Base-by-base conservation (phyloP, 2,888 invertebrate genomes). In the Linnaemya tessellans region DNA sequence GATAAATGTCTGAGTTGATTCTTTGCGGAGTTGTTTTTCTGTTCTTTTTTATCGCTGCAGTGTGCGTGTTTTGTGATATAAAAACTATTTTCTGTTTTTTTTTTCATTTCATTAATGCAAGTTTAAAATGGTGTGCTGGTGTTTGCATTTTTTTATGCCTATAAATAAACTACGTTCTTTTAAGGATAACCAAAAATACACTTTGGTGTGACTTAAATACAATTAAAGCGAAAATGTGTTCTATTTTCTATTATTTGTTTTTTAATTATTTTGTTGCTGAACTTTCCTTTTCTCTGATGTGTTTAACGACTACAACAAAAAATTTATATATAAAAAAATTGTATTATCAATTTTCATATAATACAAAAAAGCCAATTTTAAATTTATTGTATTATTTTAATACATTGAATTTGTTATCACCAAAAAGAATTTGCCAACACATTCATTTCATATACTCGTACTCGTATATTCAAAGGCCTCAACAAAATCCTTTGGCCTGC, bases 1-100 rank as follows among this genome's bases (percentile, higher is more conserved):
- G 60, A 62, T 74, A n/a, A 62, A 49, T 78, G 30, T 60, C 25
- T 43, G 67, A 67, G 77, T 75, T 20, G 43, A 54, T 56, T 18
- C 13, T 67, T 58, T 56, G 18, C 8, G 54, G 9, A 15, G 3
- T n/a, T 49, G 25, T 22, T 30, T 30, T 30, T 30, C 38, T n/a
- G 35, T 41, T 22, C 49, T 20, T n/a, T 25, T 25, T n/a, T 25
- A 22, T 54, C 65, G 43, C 20, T 8, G 13, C 22, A 62, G n/a
- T 68, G 13, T 79, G 62, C 30, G 51, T 79, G 51, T 9, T 41
- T 80, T 64, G n/a, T n/a, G n/a, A 20, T 54, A 62, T 64, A 71
- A 70, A 80, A 18, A 51, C 43, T 51, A 64, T 43, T 65, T 80
- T 80, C 56, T 60, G 11, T 11, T n/a, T 20, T 38, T 13, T 64